Base-by-base conservation (phyloP, 2,888 invertebrate species). In the Ceraclea dissimilis region DNA sequence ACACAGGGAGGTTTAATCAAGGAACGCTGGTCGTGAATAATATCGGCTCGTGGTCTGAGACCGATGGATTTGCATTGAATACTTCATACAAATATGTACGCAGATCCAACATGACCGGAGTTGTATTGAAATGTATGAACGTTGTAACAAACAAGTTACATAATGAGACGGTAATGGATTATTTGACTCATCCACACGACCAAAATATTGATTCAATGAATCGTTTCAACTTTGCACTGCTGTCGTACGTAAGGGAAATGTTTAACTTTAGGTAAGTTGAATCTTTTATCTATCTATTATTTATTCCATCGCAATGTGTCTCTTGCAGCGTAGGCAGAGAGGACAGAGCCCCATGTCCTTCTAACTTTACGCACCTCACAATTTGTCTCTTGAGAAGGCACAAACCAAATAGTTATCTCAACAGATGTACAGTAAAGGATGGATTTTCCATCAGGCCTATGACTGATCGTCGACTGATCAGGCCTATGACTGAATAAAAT, bases 261-360 rank as follows among this genome's bases (percentile, higher is more conserved):
- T 85, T 77, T 65, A 85, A 85, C 70, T 82, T 85, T 67, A 82
- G 79, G 85, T 84, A 70, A 75, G 74, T 66, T 60, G n/a, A n/a
- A n/a, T n/a, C n/a, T n/a, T n/a, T n/a, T n/a, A n/a, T n/a, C n/a
- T n/a, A n/a, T n/a, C n/a, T n/a, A n/a, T n/a, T n/a, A n/a, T n/a
- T n/a, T n/a, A n/a, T n/a, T n/a, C n/a, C n/a, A n/a, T n/a, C n/a
- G n/a, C n/a, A n/a, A n/a, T n/a, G n/a, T n/a, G n/a, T n/a, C n/a
- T n/a, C n/a, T n/a, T n/a, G n/a, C n/a, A n/a, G n/a, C n/a, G n/a
- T n/a, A n/a, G n/a, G n/a, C n/a, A n/a, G n/a, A n/a, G n/a, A n/a
- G n/a, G n/a, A n/a, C n/a, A n/a, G n/a, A n/a, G n/a, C n/a, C n/a
- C n/a, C n/a, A n/a, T n/a, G n/a, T n/a, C n/a, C n/a, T n/a, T n/a